Conservation (phyloP, 2,888 invertebrate species). For the Orchesellides sinensis region DNA sequence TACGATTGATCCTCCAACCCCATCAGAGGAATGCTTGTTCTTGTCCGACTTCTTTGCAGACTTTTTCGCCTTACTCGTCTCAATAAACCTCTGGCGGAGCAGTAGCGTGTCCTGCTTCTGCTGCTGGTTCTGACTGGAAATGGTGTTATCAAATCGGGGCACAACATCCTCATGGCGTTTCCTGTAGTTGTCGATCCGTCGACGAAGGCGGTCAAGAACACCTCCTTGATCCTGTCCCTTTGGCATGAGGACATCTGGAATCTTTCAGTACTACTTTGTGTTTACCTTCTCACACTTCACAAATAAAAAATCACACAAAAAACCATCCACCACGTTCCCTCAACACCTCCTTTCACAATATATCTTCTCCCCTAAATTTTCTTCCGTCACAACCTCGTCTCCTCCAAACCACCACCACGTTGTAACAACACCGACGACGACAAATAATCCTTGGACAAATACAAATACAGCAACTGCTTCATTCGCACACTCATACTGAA, state of each 20-base stretch:
- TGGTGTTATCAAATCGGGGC: slow-evolving; percentile 92
- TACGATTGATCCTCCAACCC: slow-evolving; percentile 52
- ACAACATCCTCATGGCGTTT: slow-evolving; percentile 90
- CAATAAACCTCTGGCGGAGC: slow-evolving; percentile 92
- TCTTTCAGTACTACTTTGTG: slow-evolving; percentile 56
- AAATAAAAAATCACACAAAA: too few species aligned
- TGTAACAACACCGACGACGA: too few species aligned
- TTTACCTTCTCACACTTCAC: slow-evolving; percentile 59
- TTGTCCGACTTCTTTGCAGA: slow-evolving; percentile 87
- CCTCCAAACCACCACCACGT: too few species aligned
- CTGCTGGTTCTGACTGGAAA: slow-evolving; percentile 91
- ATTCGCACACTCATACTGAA: too few species aligned
- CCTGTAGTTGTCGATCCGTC: slow-evolving; percentile 92
- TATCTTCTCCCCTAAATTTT: too few species aligned
- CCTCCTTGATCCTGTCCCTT: slow-evolving; percentile 80
- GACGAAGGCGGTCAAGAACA: slow-evolving; percentile 88
- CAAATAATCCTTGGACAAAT: too few species aligned
- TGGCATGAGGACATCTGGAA: slow-evolving; percentile 77
- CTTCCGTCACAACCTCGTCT: not conserved
- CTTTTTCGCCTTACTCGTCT: slow-evolving; percentile 92
- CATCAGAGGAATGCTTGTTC: slow-evolving; percentile 77
- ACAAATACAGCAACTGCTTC: too few species aligned
- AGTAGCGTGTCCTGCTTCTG: slow-evolving; percentile 92
- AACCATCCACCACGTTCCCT: too few species aligned
- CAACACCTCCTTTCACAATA: too few species aligned